Evolutionary conservation across 2,113 vertebrate species (phyloP), one percentile per base, ranked within the genome.

Genomic region (Sorex araneus): DNA sequence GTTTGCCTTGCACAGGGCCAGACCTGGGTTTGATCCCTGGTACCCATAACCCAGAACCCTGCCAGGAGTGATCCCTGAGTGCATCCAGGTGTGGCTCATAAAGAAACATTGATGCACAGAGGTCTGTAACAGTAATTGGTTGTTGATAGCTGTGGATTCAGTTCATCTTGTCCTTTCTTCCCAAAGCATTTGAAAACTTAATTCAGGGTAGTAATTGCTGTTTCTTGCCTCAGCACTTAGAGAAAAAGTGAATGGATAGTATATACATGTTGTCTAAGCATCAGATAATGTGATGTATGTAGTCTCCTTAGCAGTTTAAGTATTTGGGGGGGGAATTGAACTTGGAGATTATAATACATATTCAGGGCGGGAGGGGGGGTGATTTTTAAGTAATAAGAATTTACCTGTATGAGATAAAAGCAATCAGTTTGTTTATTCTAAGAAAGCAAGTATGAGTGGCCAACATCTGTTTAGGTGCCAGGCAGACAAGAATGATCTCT

Each of bases 401-500:
- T 54, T 60, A 60, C 57, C 57, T 60, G 57, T 23, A 60, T 15
- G 23, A 60, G 57, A 60, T 60, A 60, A 60, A 60, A 60, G 19
- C 57, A 60, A 21, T 60, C 57, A 23, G 3, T 60, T 60, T 60
- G 18, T 60, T 19, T 54, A 54, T 54, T 60, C 57, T 28, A 32
- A 94, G 70, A 73, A 85, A 50, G 36, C 30, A 70, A 25, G 40
- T 76, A 5, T 34, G 27, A 66, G 32, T 83, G 50, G 15, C 64
- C 63, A 84, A 2, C 66, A 34, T 85, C 64, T 87, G 64, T 64
- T 28, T 75, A 1, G 13, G 75, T 88, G 70, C 36, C 45, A 54
- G 60, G 66, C 23, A 90, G 40, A 23, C 71, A 60, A 90, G 60
- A 93, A 67, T 40, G 18, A 63, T 93, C 64, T 90, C 64, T 90